Conservation (phyloP, 1,140 invertebrate genomes). For the Bombus soroeensis region DNA sequence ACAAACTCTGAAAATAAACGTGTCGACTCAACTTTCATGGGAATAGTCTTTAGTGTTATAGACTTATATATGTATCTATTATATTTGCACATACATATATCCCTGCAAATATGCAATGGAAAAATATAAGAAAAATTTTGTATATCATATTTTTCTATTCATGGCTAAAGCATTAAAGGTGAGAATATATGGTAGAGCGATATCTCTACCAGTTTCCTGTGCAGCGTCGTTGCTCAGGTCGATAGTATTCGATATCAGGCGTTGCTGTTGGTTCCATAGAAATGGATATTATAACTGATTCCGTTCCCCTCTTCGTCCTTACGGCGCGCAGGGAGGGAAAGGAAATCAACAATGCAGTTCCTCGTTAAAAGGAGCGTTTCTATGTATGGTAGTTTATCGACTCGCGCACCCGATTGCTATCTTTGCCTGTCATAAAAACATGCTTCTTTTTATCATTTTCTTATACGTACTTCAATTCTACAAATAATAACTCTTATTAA, state of each 20-base stretch:
- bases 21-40: constrained; percentile 3
- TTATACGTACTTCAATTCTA: background rate
- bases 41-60: background rate
- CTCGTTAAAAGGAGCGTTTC: background rate
- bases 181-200: background rate
- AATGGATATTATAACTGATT: constrained; percentile 11
- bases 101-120: background rate
- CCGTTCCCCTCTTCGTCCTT: background rate
- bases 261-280: background rate
- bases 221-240: background rate
- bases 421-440: background rate
- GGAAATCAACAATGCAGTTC: background rate
- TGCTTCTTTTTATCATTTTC: background rate
- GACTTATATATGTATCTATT: background rate
- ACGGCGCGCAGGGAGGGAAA: background rate
- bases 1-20: constrained; percentile 3
- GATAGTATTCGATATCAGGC: background rate
- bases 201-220: background rate
- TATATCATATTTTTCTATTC: background rate
- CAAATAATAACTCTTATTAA: background rate
- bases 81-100: background rate
- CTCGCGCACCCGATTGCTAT: background rate
- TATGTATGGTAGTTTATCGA: too few relatives aligned
- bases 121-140: background rate
- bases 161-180: background rate